A percentile compares a stretch with the other conserved stretches of the same genome.
Evolutionary conservation across 2,797 vertebrate genomes (phyloP).

Genomic region (Orestias chungarensis): DNA sequence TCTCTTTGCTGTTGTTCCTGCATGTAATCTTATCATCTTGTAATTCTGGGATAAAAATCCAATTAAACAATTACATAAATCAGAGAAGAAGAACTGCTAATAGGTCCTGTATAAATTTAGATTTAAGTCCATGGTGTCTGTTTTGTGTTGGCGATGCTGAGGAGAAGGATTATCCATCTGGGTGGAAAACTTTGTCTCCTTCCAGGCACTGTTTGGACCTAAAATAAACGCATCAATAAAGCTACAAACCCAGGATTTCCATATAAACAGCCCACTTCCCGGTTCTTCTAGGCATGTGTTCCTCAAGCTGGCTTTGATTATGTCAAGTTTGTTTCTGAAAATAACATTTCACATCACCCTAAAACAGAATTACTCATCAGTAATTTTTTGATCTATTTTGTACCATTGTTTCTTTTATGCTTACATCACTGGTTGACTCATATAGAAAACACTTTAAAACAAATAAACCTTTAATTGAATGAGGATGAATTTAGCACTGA

Average conservation of each 20-base stretch:
- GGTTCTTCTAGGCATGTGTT: background rate
- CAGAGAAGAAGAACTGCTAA: background rate
- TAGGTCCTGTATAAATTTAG: background rate
- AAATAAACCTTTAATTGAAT: background rate
- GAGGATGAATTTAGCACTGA: background rate
- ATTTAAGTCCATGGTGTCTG: background rate
- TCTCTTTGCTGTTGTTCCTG: background rate
- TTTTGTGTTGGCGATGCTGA: constrained; percentile 31
- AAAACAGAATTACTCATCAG: background rate
- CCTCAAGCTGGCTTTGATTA: background rate
- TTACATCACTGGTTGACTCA: background rate
- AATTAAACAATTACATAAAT: background rate
- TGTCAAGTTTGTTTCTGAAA: background rate
- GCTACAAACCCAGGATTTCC: background rate
- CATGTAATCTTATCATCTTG: too few relatives aligned
- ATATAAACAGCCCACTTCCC: background rate
- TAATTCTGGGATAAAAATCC: background rate
- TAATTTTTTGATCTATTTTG: background rate
- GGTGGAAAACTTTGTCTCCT: constrained; percentile 32
- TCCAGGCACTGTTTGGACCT: constrained; percentile 23
- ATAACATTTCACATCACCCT: background rate
- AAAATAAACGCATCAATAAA: constrained; percentile 11
- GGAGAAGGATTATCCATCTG: constrained; percentile 41
- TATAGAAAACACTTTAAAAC: too few relatives aligned
- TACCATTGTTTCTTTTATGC: background rate